These are phyloP conservation scores for Strongylocentrotus purpuratus DNA, from an alignment of 35 echinoderm and acorn worm species.

Conservation along the genomic window DNA sequence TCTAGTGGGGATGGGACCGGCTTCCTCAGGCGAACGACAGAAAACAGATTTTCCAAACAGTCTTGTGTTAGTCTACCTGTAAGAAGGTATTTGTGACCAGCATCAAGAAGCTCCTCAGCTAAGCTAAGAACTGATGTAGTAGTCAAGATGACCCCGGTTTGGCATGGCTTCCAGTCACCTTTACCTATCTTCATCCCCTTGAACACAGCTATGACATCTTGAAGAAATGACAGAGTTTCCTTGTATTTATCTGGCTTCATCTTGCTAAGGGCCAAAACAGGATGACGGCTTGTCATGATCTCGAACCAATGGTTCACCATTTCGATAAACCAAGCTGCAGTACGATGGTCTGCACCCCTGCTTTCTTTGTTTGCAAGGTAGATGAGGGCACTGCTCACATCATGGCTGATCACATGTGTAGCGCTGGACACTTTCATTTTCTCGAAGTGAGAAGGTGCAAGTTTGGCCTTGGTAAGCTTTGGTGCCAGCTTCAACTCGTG, in stretches of 20 bases:
- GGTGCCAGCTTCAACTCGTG: constrained; percentile 50
- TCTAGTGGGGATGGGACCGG: constrained; percentile 67
- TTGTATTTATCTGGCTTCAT: constrained; percentile 55
- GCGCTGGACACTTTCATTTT: constrained; percentile 55
- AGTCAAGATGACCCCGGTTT: constrained; percentile 61
- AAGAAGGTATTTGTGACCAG: constrained; percentile 65
- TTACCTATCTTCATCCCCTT: constrained; percentile 57
- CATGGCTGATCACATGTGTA: constrained; percentile 45
- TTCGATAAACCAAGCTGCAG: constrained; percentile 59
- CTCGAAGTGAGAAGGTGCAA: constrained; percentile 52
- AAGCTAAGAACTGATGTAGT: constrained; percentile 50
- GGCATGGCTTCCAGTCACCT: constrained; percentile 63
- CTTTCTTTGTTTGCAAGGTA: constrained; percentile 45
- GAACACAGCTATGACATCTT: constrained; percentile 55
- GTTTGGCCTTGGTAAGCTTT: constrained; percentile 36
- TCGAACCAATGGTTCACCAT: constrained; percentile 59
- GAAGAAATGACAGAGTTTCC: constrained; percentile 52
- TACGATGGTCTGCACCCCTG: constrained; percentile 24
- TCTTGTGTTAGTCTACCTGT: constrained; percentile 65
- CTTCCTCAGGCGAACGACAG: constrained; percentile 60
- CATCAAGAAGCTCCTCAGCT: constrained; percentile 56
- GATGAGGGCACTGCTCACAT: constrained; percentile 37
- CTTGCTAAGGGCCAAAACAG: constrained; percentile 50
- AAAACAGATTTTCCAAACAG: constrained; percentile 75
- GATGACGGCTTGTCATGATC: constrained; percentile 54